A percentile compares a stretch with the other conserved stretches of the same genome.
These are phyloP conservation scores for Eolophus roseicapilla DNA, from an alignment of 2,113 vertebrate genomes.

Conservation along the genomic window DNA sequence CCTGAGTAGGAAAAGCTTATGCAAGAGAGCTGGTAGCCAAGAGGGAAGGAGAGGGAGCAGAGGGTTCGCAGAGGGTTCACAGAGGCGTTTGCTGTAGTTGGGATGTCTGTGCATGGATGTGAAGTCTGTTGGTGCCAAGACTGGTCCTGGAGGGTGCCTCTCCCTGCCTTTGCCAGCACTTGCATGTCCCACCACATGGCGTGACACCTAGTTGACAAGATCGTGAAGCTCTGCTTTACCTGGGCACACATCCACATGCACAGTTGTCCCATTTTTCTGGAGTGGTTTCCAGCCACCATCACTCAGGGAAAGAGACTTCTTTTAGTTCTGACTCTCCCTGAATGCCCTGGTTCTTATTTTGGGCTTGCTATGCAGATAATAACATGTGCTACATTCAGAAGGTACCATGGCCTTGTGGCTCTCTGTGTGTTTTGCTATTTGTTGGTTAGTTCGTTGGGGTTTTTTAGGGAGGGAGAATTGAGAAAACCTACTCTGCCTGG, in stretches of 20 bases:
- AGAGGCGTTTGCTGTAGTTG: fast-evolving
- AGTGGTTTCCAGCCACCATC: neutral
- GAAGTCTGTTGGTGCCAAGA: neutral
- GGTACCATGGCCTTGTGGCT: neutral
- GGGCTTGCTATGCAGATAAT: neutral
- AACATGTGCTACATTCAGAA: neutral
- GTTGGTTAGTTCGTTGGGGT: neutral
- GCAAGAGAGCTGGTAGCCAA: fast-evolving
- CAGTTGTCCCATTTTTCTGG: neutral
- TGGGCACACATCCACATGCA: neutral
- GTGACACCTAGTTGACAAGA: neutral
- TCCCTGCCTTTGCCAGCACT: neutral
- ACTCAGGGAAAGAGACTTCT: neutral
- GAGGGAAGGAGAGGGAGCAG: neutral
- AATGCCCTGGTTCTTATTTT: neutral
- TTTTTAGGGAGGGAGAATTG: neutral
- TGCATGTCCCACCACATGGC: fast-evolving
- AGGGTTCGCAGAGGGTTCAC: neutral
- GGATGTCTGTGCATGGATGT: neutral
- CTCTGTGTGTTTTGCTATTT: neutral
- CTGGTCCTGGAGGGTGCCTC: neutral
- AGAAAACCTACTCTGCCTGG: neutral
- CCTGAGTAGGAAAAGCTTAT: neutral
- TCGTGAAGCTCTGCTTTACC: neutral
- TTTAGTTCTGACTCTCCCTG: neutral